Evolutionary conservation across 2,888 invertebrate genomes (phyloP).

Genomic region (Kuschelorhynchus macadamiae): DNA sequence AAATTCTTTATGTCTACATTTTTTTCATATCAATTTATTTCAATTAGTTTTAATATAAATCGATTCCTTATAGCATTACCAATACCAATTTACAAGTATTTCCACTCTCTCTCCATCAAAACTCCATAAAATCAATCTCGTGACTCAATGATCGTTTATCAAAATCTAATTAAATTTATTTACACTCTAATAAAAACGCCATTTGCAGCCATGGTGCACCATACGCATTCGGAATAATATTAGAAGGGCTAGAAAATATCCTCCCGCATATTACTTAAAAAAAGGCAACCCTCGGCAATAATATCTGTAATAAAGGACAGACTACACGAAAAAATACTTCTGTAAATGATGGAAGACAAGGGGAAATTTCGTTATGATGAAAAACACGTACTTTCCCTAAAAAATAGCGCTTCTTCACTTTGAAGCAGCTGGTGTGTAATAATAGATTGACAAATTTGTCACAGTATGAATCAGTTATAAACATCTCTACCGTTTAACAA

Average conservation of each 20-base stretch:
- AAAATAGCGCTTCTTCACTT: conserved; percentile 34
- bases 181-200: conserved; percentile 52
- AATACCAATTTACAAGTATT: conserved; percentile 23
- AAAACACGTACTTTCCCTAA: conserved; percentile 47
- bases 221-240: conserved; percentile 44
- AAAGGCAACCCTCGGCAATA: conserved; percentile 34
- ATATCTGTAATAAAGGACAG: conserved; percentile 63
- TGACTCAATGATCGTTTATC: conserved; percentile 49
- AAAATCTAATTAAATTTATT: conserved; percentile 52
- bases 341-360: conserved; percentile 61
- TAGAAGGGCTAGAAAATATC: conserved; percentile 37
- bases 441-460: too few species aligned
- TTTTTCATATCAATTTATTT: too few species aligned
- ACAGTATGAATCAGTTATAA: too few species aligned
- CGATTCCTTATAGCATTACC: too few species aligned
- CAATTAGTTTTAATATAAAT: too few species aligned
- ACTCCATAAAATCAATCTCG: conserved; percentile 42
- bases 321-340: conserved; percentile 67
- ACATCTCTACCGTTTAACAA: too few species aligned
- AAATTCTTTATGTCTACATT: too few species aligned
- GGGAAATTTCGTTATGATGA: conserved; percentile 42
- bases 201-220: conserved; percentile 47
- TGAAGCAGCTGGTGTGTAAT: conserved; percentile 35
- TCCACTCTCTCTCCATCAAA: conserved; percentile 32
- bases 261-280: conserved; percentile 49